Evolutionary conservation across 2,888 invertebrate species (phyloP).

Genomic region (Hedychridium roseum): DNA sequence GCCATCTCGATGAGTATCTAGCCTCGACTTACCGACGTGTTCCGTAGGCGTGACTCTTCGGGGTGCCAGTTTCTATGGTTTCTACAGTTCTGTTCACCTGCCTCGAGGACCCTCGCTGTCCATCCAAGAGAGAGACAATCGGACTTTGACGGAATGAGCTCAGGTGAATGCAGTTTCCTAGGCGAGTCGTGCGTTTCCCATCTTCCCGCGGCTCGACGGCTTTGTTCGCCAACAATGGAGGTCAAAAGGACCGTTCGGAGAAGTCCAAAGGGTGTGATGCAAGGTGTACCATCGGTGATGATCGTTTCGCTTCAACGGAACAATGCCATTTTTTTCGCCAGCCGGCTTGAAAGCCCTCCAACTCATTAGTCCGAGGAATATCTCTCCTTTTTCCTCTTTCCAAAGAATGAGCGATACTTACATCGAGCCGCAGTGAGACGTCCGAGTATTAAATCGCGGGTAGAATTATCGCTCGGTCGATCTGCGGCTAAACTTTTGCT

Average conservation of each 20-base stretch:
- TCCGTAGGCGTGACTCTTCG: constrained; percentile 19
- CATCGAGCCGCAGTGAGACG: too few species aligned
- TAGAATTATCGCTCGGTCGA: too few species aligned
- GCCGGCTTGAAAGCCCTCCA: too few species aligned
- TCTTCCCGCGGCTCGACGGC: constrained; percentile 10
- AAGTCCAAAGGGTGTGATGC: constrained; percentile 24
- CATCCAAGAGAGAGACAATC: constrained; percentile 36
- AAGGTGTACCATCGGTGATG: constrained; percentile 16
- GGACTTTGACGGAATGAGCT: constrained; percentile 38
- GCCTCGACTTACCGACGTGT: constrained; percentile 14
- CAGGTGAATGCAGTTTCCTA: constrained; percentile 21
- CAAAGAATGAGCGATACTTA: too few species aligned
- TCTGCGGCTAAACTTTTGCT: too few species aligned
- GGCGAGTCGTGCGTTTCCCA: constrained; percentile 9
- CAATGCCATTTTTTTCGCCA: constrained; percentile 16
- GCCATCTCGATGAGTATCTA: constrained; percentile 18
- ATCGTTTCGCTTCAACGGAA: constrained; percentile 29
- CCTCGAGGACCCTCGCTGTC: constrained; percentile 14
- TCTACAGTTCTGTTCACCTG: constrained; percentile 20
- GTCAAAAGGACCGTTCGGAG: constrained; percentile 15
- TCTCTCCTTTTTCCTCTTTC: too few species aligned
- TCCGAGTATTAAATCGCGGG: too few species aligned
- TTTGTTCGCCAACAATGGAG: constrained; percentile 36
- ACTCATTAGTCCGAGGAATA: too few species aligned
- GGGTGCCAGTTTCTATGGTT: constrained; percentile 21